Base-by-base conservation (phyloP, 2,888 invertebrate species). In the Boloria selene region DNA sequence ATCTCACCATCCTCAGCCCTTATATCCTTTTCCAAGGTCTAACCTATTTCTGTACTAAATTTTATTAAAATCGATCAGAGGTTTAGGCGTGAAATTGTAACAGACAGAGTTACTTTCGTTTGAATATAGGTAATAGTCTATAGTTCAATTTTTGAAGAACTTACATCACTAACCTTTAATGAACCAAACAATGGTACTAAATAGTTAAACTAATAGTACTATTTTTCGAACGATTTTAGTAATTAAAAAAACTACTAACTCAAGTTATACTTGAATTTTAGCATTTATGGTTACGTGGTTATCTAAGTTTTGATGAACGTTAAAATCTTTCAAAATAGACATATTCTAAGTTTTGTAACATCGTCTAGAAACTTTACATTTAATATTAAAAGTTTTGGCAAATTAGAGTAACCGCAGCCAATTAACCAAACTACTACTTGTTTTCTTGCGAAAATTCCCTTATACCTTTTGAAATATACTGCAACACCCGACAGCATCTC, bases 261-360 rank as follows among this genome's bases (percentile, higher is more conserved):
- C 82, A 74, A 5, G 94, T 94, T 0, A 93, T 86, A 0, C 93
- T 93, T 79, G 92, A 87, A 74, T 94, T 94, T 0, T 91, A 2
- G 93, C 94, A 73, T 94, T 93, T 7, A 94, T 92, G 0, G 96
- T 95, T 0, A 95, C 92, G 77, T 96, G 96, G 77, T 96, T 95
- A 77, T 96, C 96, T 1, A 96, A 86, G 81, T 96, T 96, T 72
- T 93, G 87, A 0, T 96, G 96, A 0, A 96, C 96, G 55, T 93
- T 93, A 58, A 96, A 85, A 83, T 96, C 93, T 53, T 93, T 87
- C 4, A 95, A 79, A 0, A 95, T 91, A 2, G 92, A 85, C 61
- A 95, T 94, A 45, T 89, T 85, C 7, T 93, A 77, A 64, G 81
- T 81, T 65, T 86, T 74, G 17, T 95, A 81, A 69, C 94, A 93